Evolutionary conservation across 2,888 invertebrate genomes (phyloP).

Genomic region (Scaptomyza polygonia): DNA sequence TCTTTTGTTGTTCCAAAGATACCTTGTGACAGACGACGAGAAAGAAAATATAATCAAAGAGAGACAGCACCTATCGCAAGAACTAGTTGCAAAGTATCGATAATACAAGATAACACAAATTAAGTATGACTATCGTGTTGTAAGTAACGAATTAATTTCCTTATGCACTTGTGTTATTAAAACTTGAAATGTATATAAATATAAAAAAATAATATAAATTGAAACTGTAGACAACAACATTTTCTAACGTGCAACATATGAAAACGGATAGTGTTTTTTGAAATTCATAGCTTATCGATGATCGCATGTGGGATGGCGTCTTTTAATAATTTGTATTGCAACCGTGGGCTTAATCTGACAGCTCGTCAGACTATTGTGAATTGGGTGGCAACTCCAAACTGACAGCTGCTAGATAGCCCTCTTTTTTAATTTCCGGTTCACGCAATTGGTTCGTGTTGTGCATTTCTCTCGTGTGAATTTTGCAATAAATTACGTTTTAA

Average conservation of each 20-base stretch:
- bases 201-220: no score
- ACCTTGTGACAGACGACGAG: conserved; percentile 37
- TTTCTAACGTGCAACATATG: no score
- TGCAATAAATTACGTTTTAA: conserved; percentile 43
- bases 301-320: neutral
- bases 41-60: conserved; percentile 25
- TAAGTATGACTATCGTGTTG: neutral
- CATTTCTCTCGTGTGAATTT: conserved; percentile 51
- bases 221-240: no score
- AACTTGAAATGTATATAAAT: no score
- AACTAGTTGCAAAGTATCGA: conserved; percentile 31
- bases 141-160: neutral
- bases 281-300: neutral
- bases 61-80: conserved; percentile 25
- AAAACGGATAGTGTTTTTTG: neutral
- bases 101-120: neutral
- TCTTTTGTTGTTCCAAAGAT: conserved; percentile 7
- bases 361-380: conserved; percentile 39
- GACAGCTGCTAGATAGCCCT: conserved; percentile 65
- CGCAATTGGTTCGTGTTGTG: conserved; percentile 80
- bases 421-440: conserved; percentile 84
- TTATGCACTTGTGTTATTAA: neutral
- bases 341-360: conserved; percentile 30
- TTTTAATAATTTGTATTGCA: conserved; percentile 23
- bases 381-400: conserved; percentile 29